These are phyloP conservation scores for Ciona savignyi DNA, from an alignment of 23 tunicate genomes.

Conservation along the genomic window DNA sequence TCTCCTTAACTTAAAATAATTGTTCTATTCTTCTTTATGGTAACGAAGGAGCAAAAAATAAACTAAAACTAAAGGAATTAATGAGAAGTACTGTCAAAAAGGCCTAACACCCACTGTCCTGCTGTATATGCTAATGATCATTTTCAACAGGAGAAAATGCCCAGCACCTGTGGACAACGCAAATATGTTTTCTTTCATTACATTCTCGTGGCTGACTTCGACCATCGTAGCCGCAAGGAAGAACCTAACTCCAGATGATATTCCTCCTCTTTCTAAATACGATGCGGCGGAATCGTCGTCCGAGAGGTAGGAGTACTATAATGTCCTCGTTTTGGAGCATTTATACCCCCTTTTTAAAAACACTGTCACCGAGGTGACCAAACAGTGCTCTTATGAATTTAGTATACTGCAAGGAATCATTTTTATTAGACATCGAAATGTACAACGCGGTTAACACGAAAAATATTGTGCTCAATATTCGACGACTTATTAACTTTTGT, in stretches of 20 bases:
- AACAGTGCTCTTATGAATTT: no score
- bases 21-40: no score
- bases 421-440: background rate
- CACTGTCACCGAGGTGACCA: no score
- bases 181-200: slow-evolving; percentile 50
- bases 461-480: no score
- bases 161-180: slow-evolving; percentile 86
- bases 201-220: slow-evolving; percentile 56
- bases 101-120: no score
- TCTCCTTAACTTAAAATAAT: background rate
- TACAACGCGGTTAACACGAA: no score
- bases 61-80: background rate
- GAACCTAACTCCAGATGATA: slow-evolving; percentile 23
- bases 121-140: no score
- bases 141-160: slow-evolving; percentile 35
- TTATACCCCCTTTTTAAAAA: no score
- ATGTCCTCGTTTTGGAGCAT: no score
- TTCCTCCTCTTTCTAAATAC: slow-evolving; percentile 75
- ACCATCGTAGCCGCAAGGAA: slow-evolving; percentile 45
- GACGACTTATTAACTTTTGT: no score
- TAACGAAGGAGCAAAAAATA: no score
- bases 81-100: background rate
- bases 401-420: background rate
- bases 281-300: slow-evolving; percentile 63
- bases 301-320: slow-evolving; percentile 21